A percentile compares a stretch with the other conserved stretches of the same genome.
Evolutionary conservation across 2,113 vertebrate species (phyloP).

Genomic region (Stomatorhinus ivindoensis): DNA sequence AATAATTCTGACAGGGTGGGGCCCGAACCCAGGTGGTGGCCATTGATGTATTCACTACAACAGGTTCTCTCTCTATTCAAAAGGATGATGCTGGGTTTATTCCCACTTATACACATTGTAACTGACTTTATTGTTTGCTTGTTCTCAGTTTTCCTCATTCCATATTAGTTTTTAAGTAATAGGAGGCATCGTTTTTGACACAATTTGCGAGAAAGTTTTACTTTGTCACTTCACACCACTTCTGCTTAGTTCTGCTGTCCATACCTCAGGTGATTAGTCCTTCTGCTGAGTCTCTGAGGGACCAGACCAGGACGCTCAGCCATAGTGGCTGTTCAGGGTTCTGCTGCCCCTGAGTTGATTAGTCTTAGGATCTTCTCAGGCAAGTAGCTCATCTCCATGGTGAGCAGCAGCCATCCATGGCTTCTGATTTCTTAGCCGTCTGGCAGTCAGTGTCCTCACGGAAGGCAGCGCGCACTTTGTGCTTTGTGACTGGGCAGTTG

Average conservation of each 20-base stretch:
- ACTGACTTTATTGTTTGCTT: background rate
- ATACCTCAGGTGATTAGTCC: background rate
- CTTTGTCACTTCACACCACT: background rate
- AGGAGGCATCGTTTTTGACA: background rate
- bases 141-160: background rate
- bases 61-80: background rate
- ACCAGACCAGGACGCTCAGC: background rate
- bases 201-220: background rate
- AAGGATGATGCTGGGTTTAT: background rate
- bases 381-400: constrained; percentile 14
- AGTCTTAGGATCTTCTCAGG: background rate
- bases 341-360: background rate
- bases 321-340: background rate
- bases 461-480: background rate
- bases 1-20: background rate
- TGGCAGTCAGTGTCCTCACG: background rate
- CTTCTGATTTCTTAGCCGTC: background rate
- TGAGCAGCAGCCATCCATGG: background rate
- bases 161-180: background rate
- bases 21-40: background rate
- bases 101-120: background rate
- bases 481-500: background rate
- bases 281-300: background rate
- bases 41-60: background rate
- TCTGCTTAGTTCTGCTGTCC: background rate